These are phyloP conservation scores for Drosophila leonis DNA, from an alignment of 2,888 invertebrate species.

Conservation along the genomic window DNA sequence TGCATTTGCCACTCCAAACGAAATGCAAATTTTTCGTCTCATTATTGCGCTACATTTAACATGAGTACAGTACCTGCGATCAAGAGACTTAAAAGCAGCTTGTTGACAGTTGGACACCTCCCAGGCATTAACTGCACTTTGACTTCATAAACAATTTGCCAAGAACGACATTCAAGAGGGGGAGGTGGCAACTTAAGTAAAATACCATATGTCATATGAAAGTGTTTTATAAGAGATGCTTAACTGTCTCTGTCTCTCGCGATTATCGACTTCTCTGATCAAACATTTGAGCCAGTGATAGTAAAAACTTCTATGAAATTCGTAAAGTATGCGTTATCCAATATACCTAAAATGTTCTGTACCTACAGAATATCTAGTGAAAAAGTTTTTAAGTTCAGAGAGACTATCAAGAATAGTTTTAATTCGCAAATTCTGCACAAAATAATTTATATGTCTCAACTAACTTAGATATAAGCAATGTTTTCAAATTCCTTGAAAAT, in stretches of 20 bases:
- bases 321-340: neutral
- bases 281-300: neutral
- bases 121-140: constrained; percentile 28
- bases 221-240: neutral
- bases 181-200: constrained; percentile 20
- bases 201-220: constrained; percentile 41
- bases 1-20: constrained; percentile 65
- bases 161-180: constrained; percentile 32
- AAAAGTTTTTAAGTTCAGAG: too few species aligned
- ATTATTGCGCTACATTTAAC: constrained; percentile 81
- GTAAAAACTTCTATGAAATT: too few species aligned
- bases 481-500: neutral
- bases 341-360: too few species aligned
- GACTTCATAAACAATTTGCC: constrained; percentile 52
- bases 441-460: neutral
- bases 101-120: constrained; percentile 46
- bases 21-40: constrained; percentile 75
- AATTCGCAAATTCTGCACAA: too few species aligned
- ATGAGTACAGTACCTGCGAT: constrained; percentile 10
- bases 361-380: too few species aligned
- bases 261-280: neutral
- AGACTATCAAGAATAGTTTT: too few species aligned
- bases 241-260: neutral
- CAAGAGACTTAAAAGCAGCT: constrained; percentile 68
- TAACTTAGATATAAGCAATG: neutral